phyloP scores from a whole-genome alignment of 2,888 invertebrate species.

The Drosophila peninsularis region DNA sequence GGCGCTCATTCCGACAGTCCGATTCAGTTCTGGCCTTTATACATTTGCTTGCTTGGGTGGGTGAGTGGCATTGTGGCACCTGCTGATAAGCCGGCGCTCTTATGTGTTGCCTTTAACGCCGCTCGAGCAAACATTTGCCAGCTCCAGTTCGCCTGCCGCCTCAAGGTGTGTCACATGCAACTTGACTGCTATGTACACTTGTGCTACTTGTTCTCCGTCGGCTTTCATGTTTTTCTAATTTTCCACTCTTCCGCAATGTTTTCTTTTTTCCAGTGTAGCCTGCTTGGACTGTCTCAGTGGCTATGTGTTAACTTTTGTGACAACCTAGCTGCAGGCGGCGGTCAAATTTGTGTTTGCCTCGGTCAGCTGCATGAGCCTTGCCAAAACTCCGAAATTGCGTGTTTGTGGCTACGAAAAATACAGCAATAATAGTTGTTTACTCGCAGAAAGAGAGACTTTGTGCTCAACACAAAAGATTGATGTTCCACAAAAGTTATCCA shows the following conservation, averaged over 20 bases:
- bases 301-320: conserved; percentile 44
- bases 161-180: conserved; percentile 63
- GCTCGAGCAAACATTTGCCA: conserved; percentile 55
- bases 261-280: conserved; percentile 1
- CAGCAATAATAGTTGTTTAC: background rate
- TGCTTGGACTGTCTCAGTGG: conserved; percentile 23
- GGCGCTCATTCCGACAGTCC: conserved; percentile 34
- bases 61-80: conserved; percentile 37
- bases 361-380: conserved; percentile 34
- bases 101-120: conserved; percentile 27
- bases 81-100: conserved; percentile 46
- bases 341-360: conserved; percentile 41
- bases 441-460: conserved; percentile 1
- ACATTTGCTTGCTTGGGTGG: background rate
- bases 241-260: conserved; percentile 1
- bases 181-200: conserved; percentile 36
- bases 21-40: conserved; percentile 4
- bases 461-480: background rate
- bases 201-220: conserved; percentile 16
- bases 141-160: conserved; percentile 50
- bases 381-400: background rate
- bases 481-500: too few relatives aligned
- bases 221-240: conserved; percentile 26
- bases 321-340: conserved; percentile 27
- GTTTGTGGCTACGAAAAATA: conserved; percentile 8